A percentile compares a stretch with the other conserved stretches of the same genome.
Conservation (phyloP, 2,888 invertebrate genomes). For the Philonicus albiceps region DNA sequence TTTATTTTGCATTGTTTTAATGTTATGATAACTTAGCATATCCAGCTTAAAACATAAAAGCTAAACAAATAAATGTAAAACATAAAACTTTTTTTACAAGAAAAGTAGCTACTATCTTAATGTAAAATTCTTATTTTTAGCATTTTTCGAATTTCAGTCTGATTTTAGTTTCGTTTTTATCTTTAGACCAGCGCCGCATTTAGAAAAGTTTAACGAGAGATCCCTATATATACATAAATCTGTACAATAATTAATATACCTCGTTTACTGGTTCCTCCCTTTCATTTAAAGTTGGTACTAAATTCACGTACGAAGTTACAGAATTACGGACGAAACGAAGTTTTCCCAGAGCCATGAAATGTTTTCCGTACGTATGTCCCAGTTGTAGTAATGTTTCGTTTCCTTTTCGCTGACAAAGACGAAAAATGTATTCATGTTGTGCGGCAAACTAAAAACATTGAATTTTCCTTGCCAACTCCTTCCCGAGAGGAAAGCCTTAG, state of each 20-base stretch:
- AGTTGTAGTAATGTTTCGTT: slow-evolving; percentile 23
- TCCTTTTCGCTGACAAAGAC: slow-evolving; percentile 26
- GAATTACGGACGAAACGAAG: slow-evolving; percentile 16
- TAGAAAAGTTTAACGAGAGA: background rate
- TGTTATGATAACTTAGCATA: too few species aligned
- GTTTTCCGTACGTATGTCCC: background rate
- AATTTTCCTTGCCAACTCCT: slow-evolving; percentile 30
- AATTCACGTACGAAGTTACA: background rate
- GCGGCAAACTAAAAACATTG: slow-evolving; percentile 30
- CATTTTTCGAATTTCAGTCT: background rate
- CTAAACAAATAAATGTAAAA: background rate
- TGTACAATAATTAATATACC: background rate
- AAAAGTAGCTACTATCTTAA: background rate
- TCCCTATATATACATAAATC: background rate
- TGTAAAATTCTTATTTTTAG: background rate
- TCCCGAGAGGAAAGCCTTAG: slow-evolving; percentile 4
- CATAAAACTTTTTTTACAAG: background rate
- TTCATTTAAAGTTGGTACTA: background rate
- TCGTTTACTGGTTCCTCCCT: background rate
- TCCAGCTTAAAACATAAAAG: background rate
- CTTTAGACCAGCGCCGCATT: too few species aligned
- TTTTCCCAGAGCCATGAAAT: slow-evolving; percentile 11
- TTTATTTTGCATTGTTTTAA: background rate
- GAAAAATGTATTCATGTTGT: slow-evolving; percentile 29
- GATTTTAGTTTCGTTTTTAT: too few species aligned